Evolutionary conservation across 92 coral and sea anemone species (phyloP).

Genomic region (Paragorgia papillata): DNA sequence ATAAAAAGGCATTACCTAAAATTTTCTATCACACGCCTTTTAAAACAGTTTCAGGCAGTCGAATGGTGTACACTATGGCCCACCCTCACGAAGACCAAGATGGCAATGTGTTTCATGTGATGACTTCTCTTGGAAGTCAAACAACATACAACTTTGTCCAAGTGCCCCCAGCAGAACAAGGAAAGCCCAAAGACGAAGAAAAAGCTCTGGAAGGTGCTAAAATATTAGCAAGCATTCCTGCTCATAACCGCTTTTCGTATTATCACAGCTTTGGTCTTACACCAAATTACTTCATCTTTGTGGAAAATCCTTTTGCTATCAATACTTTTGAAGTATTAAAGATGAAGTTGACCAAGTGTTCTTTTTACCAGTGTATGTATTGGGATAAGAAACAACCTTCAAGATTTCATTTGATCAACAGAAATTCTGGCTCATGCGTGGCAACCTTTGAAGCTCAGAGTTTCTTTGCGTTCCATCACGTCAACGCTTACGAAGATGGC

Average conservation of each 20-base stretch:
- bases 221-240: conserved; percentile 69
- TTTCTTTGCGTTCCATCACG: conserved; percentile 95
- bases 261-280: conserved; percentile 99
- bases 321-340: conserved; percentile 78
- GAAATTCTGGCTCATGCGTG: conserved; percentile 82
- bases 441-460: conserved; percentile 83
- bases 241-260: conserved; percentile 80
- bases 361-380: conserved; percentile 94
- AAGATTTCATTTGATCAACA: conserved; percentile 82
- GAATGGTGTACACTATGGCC: conserved; percentile 86
- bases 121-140: conserved; percentile 77
- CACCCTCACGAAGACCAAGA: conserved; percentile 93
- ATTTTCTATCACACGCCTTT: no score
- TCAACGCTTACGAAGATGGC: conserved; percentile 86
- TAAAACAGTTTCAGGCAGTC: conserved; percentile 17
- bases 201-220: conserved; percentile 82
- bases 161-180: conserved; percentile 65
- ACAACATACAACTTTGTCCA: conserved; percentile 82
- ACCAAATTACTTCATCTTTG: conserved; percentile 93
- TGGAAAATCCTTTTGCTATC: conserved; percentile 92
- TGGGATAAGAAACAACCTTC: conserved; percentile 93
- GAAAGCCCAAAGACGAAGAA: conserved; percentile 28
- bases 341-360: conserved; percentile 79
- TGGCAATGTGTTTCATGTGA: conserved; percentile 83
- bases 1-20: no score